Base-by-base conservation (phyloP, 1,140 invertebrate species). In the Platyscapa corneri region DNA sequence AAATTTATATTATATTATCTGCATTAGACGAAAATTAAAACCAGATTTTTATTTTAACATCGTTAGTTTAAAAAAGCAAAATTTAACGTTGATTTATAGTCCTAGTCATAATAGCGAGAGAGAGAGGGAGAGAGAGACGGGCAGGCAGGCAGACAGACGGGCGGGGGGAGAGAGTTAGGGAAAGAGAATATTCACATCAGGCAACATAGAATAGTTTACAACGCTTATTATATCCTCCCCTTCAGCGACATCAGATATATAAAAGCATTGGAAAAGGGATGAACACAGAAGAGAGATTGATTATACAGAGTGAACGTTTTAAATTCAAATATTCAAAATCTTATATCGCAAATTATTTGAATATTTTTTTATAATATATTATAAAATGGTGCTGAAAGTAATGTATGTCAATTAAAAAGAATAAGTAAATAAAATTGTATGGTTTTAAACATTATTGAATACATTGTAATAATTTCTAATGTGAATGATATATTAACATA, bases 191-290 rank as follows among this genome's bases (percentile, higher is more conserved):
- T 67, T 67, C 32, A 34, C 18, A 42, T 74, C 32, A 74, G 32
- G 75, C 16, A 32, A 53, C 23, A 8, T 75, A 16, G 70, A 83
- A 60, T 75, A 34, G 81, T 32, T 64, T 83, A 42, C 53, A 75
- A 34, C 27, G 49, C 27, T 83, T 83, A 83, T 83, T 83, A 75
- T 75, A 75, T 32, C 53, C 34, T 70, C 34, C 23, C 81, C 53
- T 60, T 82, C 23, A 42, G 8, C 46, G 34, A 83, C 53, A 75
- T 83, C 53, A 75, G 16, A 2, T 53, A n/a, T 18, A 14, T 18
- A 14, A 18, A 53, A 53, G 53, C 70, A 42, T 56, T n/a, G n/a
- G 53, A 53, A 83, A 75, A 83, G 70, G 37, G 70, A 64, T 75
- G 70, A 32, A 16, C 30, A 20, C 5, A n/a, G 60, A 2, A 37